A percentile compares a stretch with the other conserved stretches of the same genome.
These are phyloP conservation scores for Hymenopus coronatus DNA, from an alignment of 2,888 invertebrate genomes.

Conservation along the genomic window DNA sequence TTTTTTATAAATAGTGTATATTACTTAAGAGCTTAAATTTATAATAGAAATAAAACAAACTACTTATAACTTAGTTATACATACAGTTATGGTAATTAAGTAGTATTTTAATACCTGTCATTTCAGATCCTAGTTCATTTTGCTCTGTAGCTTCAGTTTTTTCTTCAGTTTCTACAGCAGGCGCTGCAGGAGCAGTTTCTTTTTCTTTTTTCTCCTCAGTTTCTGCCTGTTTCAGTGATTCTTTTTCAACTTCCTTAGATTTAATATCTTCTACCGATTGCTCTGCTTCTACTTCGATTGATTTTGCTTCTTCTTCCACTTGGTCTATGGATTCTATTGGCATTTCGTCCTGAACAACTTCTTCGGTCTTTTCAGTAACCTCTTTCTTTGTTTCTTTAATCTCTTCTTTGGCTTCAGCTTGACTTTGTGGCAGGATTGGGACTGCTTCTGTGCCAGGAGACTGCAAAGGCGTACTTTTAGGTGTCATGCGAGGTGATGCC, in stretches of 20 bases:
- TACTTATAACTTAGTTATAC: not conserved
- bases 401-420: conserved; percentile 14
- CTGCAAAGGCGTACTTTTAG: conserved; percentile 55
- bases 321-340: not conserved
- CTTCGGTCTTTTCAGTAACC: conserved; percentile 6
- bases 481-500: conserved; percentile 49
- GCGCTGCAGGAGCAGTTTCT: not conserved
- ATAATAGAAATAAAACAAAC: not conserved
- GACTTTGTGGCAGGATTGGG: conserved; percentile 39
- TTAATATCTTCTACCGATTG: not conserved
- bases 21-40: too few species aligned
- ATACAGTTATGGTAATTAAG: not conserved
- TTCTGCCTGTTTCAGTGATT: not conserved
- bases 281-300: not conserved
- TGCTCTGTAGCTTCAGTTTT: conserved; percentile 11
- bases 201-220: not conserved
- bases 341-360: not conserved
- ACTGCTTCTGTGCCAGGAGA: conserved; percentile 52
- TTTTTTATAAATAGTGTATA: too few species aligned
- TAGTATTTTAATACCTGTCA: not conserved
- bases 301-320: conserved; percentile 5
- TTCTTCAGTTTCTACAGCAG: not conserved
- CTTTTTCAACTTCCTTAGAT: not conserved
- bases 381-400: not conserved
- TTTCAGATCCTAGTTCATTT: conserved; percentile 1